Conservation (phyloP, 2,888 invertebrate genomes). For the Acanthosepion lycidas region DNA sequence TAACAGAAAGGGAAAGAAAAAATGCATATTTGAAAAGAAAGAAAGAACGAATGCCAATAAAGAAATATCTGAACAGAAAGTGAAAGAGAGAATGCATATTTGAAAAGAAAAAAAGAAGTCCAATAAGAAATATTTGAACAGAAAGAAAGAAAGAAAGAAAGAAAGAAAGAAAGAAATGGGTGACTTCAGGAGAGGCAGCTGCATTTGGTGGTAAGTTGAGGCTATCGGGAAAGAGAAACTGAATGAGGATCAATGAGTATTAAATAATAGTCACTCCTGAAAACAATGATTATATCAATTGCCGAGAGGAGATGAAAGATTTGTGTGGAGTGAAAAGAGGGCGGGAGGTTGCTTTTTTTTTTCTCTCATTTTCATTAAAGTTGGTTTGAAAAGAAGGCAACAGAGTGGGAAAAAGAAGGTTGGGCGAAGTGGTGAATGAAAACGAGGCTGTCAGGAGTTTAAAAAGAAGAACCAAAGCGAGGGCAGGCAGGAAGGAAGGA, state of each 20-base stretch:
- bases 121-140: no score
- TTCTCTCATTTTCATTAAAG: not conserved
- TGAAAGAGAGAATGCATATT: no score
- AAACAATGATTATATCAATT: not conserved
- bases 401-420: not conserved
- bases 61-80: no score
- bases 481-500: not conserved
- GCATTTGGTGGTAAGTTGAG: not conserved
- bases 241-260: not conserved
- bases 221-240: not conserved
- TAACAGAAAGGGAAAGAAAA: no score
- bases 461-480: not conserved
- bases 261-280: not conserved
- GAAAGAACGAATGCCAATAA: no score
- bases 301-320: not conserved
- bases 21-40: no score
- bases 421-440: no score
- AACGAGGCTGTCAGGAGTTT: not conserved
- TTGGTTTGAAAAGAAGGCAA: not conserved
- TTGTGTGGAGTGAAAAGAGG: not conserved
- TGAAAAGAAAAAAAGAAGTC: no score
- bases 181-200: not conserved
- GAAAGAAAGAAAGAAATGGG: not conserved
- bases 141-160: no score
- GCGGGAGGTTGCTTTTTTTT: not conserved